A percentile compares a stretch with the other conserved stretches of the same genome.
Conservation (phyloP, 2,888 invertebrate genomes). For the Clostera curtula region DNA sequence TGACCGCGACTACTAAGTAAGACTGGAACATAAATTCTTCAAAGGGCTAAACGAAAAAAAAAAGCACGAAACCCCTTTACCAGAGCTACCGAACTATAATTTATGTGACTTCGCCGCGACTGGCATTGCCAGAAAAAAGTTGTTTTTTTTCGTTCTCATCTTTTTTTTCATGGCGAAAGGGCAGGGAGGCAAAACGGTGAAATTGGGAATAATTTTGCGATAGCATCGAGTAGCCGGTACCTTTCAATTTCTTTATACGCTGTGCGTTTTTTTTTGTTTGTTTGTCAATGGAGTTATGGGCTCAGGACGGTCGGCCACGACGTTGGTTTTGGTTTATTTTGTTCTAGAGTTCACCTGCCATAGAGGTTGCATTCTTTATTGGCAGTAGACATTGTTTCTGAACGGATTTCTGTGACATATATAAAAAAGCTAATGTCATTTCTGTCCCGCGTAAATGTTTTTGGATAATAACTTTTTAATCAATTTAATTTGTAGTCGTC, state of each 20-base stretch:
- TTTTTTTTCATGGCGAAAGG: no score
- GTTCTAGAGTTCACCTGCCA: constrained; percentile 10
- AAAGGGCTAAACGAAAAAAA: constrained; percentile 69
- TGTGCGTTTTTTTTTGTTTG: constrained; percentile 43
- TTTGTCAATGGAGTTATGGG: constrained; percentile 42
- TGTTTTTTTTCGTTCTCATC: no score
- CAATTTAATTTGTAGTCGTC: no score
- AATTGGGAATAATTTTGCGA: constrained; percentile 74
- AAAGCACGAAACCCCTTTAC: constrained; percentile 61
- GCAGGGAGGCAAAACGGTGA: constrained; percentile 64
- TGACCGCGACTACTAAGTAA: constrained; percentile 69
- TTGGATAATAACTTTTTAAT: no score
- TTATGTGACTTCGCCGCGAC: constrained; percentile 61
- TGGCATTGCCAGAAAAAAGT: constrained; percentile 55
- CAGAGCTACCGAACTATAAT: constrained; percentile 75
- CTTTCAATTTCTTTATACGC: constrained; percentile 69
- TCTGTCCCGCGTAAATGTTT: no score
- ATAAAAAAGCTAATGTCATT: no score
- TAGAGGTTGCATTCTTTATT: no score
- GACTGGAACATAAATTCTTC: constrained; percentile 73
- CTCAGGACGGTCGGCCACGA: constrained; percentile 16
- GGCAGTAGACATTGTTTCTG: no score
- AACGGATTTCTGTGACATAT: no score
- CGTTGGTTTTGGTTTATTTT: constrained; percentile 19
- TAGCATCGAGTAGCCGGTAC: constrained; percentile 66